These are phyloP conservation scores for Squalus acanthias DNA, from an alignment of 2,797 vertebrate genomes.

Conservation along the genomic window DNA sequence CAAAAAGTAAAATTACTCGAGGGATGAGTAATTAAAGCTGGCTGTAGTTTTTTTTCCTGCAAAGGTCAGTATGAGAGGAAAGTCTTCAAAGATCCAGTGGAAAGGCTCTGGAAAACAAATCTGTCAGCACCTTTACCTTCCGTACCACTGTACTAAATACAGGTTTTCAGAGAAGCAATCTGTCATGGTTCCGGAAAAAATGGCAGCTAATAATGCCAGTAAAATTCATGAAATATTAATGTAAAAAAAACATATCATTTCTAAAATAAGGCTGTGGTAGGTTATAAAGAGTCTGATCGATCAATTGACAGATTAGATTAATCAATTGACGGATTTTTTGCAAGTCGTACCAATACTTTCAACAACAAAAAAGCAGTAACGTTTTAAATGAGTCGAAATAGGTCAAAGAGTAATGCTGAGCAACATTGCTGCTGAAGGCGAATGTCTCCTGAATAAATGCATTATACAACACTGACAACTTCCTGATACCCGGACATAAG, in stretches of 20 bases:
- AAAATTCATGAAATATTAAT: slow-evolving; percentile 35
- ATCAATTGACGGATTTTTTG: not conserved
- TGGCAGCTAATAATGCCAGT: slow-evolving; percentile 19
- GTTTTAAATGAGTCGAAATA: slow-evolving; percentile 13
- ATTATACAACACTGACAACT: slow-evolving; percentile 32
- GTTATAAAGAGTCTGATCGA: not conserved
- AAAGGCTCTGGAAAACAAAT: not conserved
- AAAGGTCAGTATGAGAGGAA: not conserved
- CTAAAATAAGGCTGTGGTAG: not conserved
- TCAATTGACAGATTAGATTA: not conserved
- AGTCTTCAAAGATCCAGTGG: not conserved
- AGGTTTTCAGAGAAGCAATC: not conserved
- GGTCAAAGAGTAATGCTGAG: not conserved
- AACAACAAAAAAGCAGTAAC: not conserved
- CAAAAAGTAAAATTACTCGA: not conserved
- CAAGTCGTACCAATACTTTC: not conserved
- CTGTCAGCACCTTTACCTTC: not conserved
- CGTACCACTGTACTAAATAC: not conserved
- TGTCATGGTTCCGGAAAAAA: slow-evolving; percentile 13
- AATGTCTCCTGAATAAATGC: slow-evolving; percentile 21
- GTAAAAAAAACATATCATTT: not conserved
- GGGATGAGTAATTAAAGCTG: not conserved
- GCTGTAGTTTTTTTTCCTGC: no score
- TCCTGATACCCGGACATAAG: not conserved
- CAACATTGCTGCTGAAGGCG: not conserved